A percentile compares a stretch with the other conserved stretches of the same genome.
Evolutionary conservation across 1,140 invertebrate species (phyloP).

Genomic region (Antheraea mylitta): DNA sequence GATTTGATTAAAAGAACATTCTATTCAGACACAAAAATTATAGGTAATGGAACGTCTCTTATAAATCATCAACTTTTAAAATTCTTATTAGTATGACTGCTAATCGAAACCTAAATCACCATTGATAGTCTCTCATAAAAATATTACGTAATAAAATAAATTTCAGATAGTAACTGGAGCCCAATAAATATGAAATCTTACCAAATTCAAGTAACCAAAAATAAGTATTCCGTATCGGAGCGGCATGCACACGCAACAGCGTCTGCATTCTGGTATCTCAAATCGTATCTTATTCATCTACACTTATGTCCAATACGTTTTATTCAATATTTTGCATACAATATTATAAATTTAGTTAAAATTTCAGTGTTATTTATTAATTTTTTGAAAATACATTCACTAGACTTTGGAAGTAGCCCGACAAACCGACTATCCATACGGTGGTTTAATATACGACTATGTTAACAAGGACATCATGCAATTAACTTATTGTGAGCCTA

Average conservation of each 20-base stretch:
- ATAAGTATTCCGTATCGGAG: conserved; percentile 17
- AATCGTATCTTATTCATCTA: conserved; percentile 9
- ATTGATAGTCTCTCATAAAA: too few species aligned
- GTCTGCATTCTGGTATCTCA: conserved; percentile 18
- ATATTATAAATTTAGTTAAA: too few species aligned
- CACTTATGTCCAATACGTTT: not conserved
- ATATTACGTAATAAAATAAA: too few species aligned
- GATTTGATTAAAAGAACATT: too few species aligned
- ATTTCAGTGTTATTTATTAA: too few species aligned
- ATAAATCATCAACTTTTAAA: too few species aligned
- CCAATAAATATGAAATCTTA: conserved; percentile 26
- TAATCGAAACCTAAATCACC: too few species aligned
- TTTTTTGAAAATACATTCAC: not conserved
- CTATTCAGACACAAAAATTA: too few species aligned
- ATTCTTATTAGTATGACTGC: too few species aligned
- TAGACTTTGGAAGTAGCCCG: not conserved
- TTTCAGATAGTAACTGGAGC: too few species aligned
- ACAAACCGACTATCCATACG: not conserved
- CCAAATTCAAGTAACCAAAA: conserved; percentile 29
- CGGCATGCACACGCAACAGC: conserved; percentile 31
- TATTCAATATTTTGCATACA: not conserved
- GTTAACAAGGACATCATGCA: not conserved
- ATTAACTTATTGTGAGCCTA: not conserved
- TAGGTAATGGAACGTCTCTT: too few species aligned
- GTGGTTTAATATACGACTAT: not conserved